phyloP scores from a whole-genome alignment of 1,140 invertebrate genomes.

The Phocides pigmalion region DNA sequence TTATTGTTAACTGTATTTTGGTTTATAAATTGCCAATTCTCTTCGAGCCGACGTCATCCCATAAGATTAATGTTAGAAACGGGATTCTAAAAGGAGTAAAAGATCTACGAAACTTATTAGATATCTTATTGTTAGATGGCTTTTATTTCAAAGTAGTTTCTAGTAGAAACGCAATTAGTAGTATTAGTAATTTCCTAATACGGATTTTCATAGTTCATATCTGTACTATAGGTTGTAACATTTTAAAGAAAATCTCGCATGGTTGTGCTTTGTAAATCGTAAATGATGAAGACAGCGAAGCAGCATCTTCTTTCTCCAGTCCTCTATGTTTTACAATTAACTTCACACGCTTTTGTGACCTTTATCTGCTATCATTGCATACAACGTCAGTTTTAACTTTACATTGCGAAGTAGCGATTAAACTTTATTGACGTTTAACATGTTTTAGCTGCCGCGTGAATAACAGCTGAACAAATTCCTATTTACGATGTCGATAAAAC shows the following conservation, averaged over 20 bases:
- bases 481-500: constrained; percentile 16
- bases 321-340: too few relatives aligned
- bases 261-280: too few relatives aligned
- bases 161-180: too few relatives aligned
- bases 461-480: constrained; percentile 17
- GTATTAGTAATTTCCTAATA: too few relatives aligned
- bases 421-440: background rate
- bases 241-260: too few relatives aligned
- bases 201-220: too few relatives aligned
- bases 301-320: too few relatives aligned
- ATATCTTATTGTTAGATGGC: constrained; percentile 1
- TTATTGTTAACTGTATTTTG: constrained; percentile 59
- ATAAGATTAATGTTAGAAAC: constrained; percentile 48
- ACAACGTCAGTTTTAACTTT: background rate
- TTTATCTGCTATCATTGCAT: too few relatives aligned
- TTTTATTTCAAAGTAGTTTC: background rate
- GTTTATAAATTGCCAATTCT: constrained; percentile 72
- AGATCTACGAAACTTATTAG: constrained; percentile 13
- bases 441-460: constrained; percentile 1
- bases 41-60: constrained; percentile 43
- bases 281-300: too few relatives aligned
- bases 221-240: too few relatives aligned
- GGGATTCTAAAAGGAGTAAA: constrained; percentile 26
- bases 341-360: too few relatives aligned
- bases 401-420: background rate